Evolutionary conservation across 2,888 invertebrate genomes (phyloP).

Genomic region (Heliconius ismenius): DNA sequence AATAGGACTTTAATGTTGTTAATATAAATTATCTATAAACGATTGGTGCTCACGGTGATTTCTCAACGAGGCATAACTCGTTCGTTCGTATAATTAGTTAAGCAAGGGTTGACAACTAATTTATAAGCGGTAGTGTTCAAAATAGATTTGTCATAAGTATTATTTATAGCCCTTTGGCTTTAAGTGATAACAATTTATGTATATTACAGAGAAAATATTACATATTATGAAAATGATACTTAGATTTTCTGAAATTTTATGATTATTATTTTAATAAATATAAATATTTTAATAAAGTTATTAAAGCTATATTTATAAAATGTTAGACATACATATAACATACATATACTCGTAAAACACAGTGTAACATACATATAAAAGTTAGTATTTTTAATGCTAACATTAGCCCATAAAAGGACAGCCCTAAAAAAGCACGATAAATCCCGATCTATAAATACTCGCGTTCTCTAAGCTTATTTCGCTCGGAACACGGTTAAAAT

Average conservation of each 20-base stretch:
- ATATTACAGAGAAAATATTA: not conserved
- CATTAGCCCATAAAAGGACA: not conserved
- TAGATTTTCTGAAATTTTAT: too few species aligned
- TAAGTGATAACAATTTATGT: not conserved
- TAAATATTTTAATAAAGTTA: too few species aligned
- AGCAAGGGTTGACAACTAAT: conserved; percentile 44
- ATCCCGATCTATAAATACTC: conserved; percentile 55
- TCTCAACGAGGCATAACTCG: conserved; percentile 55
- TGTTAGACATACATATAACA: not conserved
- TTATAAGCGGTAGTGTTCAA: conserved; percentile 25
- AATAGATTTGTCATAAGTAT: conserved; percentile 21
- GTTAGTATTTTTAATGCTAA: not conserved
- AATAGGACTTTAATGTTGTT: conserved; percentile 30
- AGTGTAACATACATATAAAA: not conserved
- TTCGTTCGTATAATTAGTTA: conserved; percentile 47
- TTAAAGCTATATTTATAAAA: not conserved
- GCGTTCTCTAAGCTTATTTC: conserved; percentile 52
- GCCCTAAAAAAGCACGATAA: conserved; percentile 25
- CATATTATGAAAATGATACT: not conserved
- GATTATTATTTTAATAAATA: too few species aligned
- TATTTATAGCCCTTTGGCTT: conserved; percentile 5
- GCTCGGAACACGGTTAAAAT: conserved; percentile 50
- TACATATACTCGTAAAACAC: not conserved
- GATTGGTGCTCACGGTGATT: conserved; percentile 46
- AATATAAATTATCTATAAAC: conserved; percentile 24